Base-by-base conservation (phyloP, 2,113 vertebrate genomes). In the Pachyramphus minor region DNA sequence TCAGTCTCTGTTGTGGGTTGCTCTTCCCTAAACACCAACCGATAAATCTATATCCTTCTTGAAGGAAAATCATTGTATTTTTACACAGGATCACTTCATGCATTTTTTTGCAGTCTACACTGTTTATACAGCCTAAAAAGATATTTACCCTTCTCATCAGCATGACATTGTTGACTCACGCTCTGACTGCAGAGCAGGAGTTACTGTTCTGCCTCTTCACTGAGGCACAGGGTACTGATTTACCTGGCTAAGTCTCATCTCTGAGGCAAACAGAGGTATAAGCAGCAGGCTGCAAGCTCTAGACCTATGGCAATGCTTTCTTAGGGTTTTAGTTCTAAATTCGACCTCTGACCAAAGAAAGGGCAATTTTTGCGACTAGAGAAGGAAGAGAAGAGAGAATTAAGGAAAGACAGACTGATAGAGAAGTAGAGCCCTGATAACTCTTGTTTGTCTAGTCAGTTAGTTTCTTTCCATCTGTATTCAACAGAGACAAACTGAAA, bases 31-130 rank as follows among this genome's bases (percentile, higher is more conserved):
- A 44, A 42, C 5, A 8, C 13, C 47, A 73, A 58, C 79, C 77
- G 64, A 85, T 68, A 89, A 85, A 85, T 64, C 78, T 30, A 87
- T 82, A 68, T 12, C 22, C 4, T 68, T 31, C 87, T 44, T 90
- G 78, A 91, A 87, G 21, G 85, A 90, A 95, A 93, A 93, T 82
- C 78, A 45, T 49, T 94, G 53, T 30, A 76, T 91, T 94, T 90
- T 87, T 50, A 82, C 77, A 82, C 6, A 27, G 56, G 47, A 75
- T 71, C 69, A 47, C 77, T 63, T 39, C 3, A 20, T 55, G 76
- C 39, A 55, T 81, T 87, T 89, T 19, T 42, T 74, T 42, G 39
- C 55, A 58, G 71, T 11, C 55, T 42, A 12, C 47, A 19, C 33
- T 75, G 69, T 81, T 84, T 84, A 63, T 42, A 62, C 18, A 89